Evolutionary conservation across 2,888 invertebrate genomes (phyloP), one percentile per base, ranked within the genome.

Genomic region (Eulithis prunata): DNA sequence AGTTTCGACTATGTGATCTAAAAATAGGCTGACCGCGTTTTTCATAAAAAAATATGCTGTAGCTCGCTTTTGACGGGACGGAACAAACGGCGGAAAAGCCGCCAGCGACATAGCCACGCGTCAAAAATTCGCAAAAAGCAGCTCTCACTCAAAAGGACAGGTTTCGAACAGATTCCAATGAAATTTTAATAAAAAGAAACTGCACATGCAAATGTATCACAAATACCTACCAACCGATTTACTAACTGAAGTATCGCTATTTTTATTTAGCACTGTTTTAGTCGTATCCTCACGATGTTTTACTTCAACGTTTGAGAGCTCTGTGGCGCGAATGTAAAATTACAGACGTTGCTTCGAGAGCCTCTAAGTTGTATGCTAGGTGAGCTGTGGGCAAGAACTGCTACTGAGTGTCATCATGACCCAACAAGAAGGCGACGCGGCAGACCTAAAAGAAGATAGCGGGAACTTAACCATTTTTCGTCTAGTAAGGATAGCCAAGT

Each of bases 51-150:
- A n/a, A 12, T 55, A 36, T 21, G 55, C 43, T 28, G 49, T 43
- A 36, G 49, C 43, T 62, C 54, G 49, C 59, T 65, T 65, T 59
- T 64, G 64, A 71, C 70, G 71, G 70, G 65, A 74, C 71, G 73
- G 73, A 78, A 78, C 70, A 76, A 75, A 76, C 71, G 70, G 60
- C 65, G 47, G 64, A 69, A 72, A 64, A 57, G 69, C 79, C 69
- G 69, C 66, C 53, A 71, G 77, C 71, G 68, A 73, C 72, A 74
- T 71, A 75, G 69, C 53, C 71, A 72, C 71, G 68, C 74, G 70
- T 70, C 71, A 75, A 77, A 75, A 21, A 57, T 64, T 57, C 60
- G 66, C 57, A 65, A 71, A 69, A 67, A 43, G 64, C 70, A 49
- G 49, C 41, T 14, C 41, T 62, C 68, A 54, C 62, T 68, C 62